Base-by-base conservation (phyloP, 2,888 invertebrate species). In the Xestia sexstrigata region DNA sequence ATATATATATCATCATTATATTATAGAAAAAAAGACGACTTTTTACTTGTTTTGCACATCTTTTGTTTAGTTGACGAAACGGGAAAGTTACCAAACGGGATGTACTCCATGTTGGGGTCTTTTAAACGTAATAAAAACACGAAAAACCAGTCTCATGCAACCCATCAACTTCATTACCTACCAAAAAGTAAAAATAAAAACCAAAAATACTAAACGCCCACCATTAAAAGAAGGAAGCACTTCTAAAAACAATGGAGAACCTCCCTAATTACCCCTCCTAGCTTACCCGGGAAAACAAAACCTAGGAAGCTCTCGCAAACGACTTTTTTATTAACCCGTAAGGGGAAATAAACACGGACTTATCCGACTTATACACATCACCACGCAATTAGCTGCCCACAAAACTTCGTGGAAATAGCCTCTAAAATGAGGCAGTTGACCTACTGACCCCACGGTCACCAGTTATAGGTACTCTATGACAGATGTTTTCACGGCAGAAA, bases 401-500 rank as follows among this genome's bases (percentile, higher is more conserved):
- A 83, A 83, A 88, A 89, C 83, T 81, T 86, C 82, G 86, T 88
- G 81, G 88, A 78, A 90, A 91, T 90, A 90, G 88, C 89, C 89
- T 90, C 88, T 82, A 80, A 82, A 92, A 91, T 89, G 83, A 74
- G 81, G 80, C 88, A 84, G 90, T 93, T 94, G 95, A 94, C 95
- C 95, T 86, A 95, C 89, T 95, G 92, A 95, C 95, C 95, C 87
- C 45, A 80, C 67, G 84, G 86, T 86, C 87, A 87, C 89, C 77
- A 89, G 89, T 91, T 92, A 90, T 84, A n/a, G n/a, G n/a, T n/a
- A 85, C 89, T 76, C 89, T 92, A 93, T 95, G 95, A 95, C 95
- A 95, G 94, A 95, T 95, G 94, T 93, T 93, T 93, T 91, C 85
- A 92, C 92, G 89, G 92, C 91, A 88, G 89, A 92, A 93, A 95